phyloP scores from a whole-genome alignment of 2,113 vertebrate genomes.

The Oxyura jamaicensis region DNA sequence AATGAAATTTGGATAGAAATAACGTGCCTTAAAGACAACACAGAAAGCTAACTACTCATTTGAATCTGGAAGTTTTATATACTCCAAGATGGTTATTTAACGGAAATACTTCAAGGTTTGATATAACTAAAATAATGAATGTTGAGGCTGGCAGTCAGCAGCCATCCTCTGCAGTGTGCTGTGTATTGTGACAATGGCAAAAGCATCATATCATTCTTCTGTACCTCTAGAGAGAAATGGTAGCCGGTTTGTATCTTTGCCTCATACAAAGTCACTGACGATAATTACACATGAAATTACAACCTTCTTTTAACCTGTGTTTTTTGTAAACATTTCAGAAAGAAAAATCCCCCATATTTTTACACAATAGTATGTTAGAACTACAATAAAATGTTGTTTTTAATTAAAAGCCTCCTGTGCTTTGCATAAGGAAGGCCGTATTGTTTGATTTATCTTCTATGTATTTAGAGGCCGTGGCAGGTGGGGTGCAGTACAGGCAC shows the following conservation, averaged over 20 bases:
- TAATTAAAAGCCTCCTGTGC: not conserved
- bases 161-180: not conserved
- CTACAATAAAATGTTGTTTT: slow-evolving; percentile 32
- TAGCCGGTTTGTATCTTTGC: not conserved
- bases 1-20: slow-evolving; percentile 32
- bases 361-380: slow-evolving; percentile 18
- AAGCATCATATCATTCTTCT: not conserved
- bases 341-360: slow-evolving; percentile 43
- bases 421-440: not conserved
- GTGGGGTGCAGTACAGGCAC: not conserved
- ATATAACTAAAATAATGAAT: not conserved
- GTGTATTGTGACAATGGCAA: not conserved
- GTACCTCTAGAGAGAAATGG: not conserved
- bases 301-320: not conserved
- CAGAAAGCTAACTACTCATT: not conserved
- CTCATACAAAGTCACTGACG: not conserved
- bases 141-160: not conserved
- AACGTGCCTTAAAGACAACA: slow-evolving; percentile 74
- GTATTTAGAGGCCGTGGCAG: rapidly evolving
- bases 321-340: slow-evolving; percentile 40
- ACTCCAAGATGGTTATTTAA: slow-evolving; percentile 20
- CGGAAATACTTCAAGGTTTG: slow-evolving; percentile 6
- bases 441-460: not conserved
- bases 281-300: not conserved
- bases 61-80: slow-evolving; percentile 26